Base-by-base conservation (phyloP, 2,797 vertebrate species). In the Hafferia zeledoni region DNA sequence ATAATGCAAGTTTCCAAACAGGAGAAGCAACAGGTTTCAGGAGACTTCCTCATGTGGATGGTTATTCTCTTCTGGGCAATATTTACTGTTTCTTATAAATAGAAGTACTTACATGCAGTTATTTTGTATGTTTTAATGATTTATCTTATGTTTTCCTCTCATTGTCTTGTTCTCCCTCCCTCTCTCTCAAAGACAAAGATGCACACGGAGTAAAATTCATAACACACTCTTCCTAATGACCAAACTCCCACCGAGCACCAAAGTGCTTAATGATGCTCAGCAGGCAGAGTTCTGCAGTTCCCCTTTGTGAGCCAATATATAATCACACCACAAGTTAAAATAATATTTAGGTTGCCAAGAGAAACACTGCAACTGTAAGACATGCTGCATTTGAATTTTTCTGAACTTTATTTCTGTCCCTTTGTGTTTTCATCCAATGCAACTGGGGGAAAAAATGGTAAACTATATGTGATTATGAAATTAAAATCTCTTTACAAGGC, bases 241-340 rank as follows among this genome's bases (percentile, higher is more conserved):
- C 94, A 81, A 87, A 94, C 94, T 95, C 96, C 96, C 94, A 95
- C 92, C 0, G 78, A 95, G 93, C 89, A 89, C 95, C 95, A 91
- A 96, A 96, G 92, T 91, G 93, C 84, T 95, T 95, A 96, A 96
- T 94, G 94, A 95, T 94, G 93, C 95, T 95, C 94, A 95, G 94
- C 93, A 94, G 92, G 92, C 87, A 94, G 94, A 87, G 57, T 37
- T 68, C 78, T 94, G 84, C 89, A 93, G 90, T 90, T 94, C 84
- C 75, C 93, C 89, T 65, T 65, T 89, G 90, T 47, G 68, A 94
- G 76, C 92, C 94, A 93, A 93, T 91, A 90, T 71, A 95, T 92
- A 95, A 97, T 83, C 92, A 96, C 92, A 95, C 75, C 50, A 64
- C 92, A 92, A 94, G 94, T 95, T 95, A 91, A 95, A 95, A 91